Conservation (phyloP, 2,797 vertebrate species). For the Scarus forsteni region DNA sequence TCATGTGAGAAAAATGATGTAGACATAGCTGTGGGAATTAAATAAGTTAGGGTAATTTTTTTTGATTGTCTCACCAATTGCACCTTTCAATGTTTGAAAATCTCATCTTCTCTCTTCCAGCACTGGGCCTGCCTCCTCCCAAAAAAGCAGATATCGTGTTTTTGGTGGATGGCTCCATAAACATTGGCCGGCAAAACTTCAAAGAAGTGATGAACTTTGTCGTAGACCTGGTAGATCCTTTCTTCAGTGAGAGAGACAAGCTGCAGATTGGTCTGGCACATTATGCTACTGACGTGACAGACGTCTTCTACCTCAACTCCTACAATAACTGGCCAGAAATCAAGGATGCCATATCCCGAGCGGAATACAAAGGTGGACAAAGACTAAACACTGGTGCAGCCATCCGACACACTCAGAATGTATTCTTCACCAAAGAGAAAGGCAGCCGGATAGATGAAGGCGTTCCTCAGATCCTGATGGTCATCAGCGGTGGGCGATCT, state of each 20-base stretch:
- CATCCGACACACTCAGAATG: slow-evolving; percentile 86
- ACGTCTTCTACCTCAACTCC: slow-evolving; percentile 92
- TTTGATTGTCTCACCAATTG: no score
- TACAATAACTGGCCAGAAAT: slow-evolving; percentile 86
- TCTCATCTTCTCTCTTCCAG: slow-evolving; percentile 20
- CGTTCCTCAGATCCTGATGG: slow-evolving; percentile 93
- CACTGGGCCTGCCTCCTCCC: slow-evolving; percentile 14
- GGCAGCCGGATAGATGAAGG: slow-evolving; percentile 91
- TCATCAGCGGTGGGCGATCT: slow-evolving; percentile 90
- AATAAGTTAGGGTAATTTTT: no score
- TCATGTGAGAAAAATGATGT: no score
- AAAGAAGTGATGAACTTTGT: slow-evolving; percentile 88
- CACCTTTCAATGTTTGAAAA: background rate
- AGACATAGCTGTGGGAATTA: no score
- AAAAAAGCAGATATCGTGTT: slow-evolving; percentile 94
- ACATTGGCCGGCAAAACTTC: slow-evolving; percentile 89
- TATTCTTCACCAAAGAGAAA: slow-evolving; percentile 89
- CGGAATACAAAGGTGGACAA: slow-evolving; percentile 91
- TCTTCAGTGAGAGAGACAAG: slow-evolving; percentile 87
- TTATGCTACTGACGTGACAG: slow-evolving; percentile 91
- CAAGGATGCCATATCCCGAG: slow-evolving; percentile 82
- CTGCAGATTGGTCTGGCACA: slow-evolving; percentile 92
- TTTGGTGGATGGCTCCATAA: slow-evolving; percentile 96
- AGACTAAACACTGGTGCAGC: slow-evolving; percentile 89
- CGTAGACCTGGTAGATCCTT: slow-evolving; percentile 87